Conservation (phyloP, 2,888 invertebrate species). For the Aporophyla lueneburgensis region DNA sequence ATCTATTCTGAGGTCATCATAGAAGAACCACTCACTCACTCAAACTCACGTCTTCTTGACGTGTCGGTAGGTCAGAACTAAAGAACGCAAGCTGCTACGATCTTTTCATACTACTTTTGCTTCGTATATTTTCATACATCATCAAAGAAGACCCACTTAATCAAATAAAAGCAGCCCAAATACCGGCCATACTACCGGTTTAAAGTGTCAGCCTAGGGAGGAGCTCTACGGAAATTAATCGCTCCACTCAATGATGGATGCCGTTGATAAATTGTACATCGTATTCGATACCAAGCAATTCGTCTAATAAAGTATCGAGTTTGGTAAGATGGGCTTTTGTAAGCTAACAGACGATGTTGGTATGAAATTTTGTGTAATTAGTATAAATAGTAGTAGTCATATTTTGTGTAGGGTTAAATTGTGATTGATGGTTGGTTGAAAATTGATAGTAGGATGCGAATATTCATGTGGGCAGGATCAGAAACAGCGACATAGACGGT, state of each 20-base stretch:
- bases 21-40: too few relatives aligned
- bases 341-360: neutral
- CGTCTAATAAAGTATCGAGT: slow-evolving; percentile 29
- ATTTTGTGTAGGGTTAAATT: slow-evolving; percentile 22
- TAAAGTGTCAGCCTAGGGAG: slow-evolving; percentile 25
- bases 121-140: neutral
- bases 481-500: neutral
- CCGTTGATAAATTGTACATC: slow-evolving; percentile 42
- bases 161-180: slow-evolving; percentile 22
- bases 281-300: slow-evolving; percentile 46
- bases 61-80: too few relatives aligned
- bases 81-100: too few relatives aligned
- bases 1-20: too few relatives aligned
- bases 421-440: neutral
- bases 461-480: neutral
- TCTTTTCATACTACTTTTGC: too few relatives aligned
- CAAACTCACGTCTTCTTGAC: too few relatives aligned
- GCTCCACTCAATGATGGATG: slow-evolving; percentile 20
- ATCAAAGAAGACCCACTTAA: slow-evolving; percentile 8
- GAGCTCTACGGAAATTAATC: slow-evolving; percentile 41
- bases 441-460: neutral
- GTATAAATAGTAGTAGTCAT: neutral
- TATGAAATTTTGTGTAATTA: slow-evolving; percentile 29
- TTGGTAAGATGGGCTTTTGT: neutral
- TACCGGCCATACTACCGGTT: slow-evolving; percentile 5